phyloP scores from a whole-genome alignment of 2,888 invertebrate species.

The Tromatobia lineatoria region DNA sequence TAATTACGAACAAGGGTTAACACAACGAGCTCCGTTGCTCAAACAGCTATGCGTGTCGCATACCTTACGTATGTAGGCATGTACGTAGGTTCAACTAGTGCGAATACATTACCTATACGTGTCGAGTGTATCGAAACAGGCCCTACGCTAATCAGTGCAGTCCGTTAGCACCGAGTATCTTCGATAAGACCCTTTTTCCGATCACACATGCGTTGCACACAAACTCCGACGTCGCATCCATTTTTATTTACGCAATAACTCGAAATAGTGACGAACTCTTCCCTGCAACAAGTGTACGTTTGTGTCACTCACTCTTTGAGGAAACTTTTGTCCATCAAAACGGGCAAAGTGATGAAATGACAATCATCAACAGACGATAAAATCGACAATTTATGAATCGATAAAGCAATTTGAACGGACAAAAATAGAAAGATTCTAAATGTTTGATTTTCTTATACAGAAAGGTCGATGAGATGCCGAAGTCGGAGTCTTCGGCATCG shows the following conservation, averaged over 20 bases:
- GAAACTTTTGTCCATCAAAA: too few relatives aligned
- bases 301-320: too few relatives aligned
- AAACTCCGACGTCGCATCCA: background rate
- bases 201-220: background rate
- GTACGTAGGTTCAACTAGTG: constrained; percentile 6
- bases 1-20: constrained; percentile 34
- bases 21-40: constrained; percentile 29
- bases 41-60: background rate
- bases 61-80: constrained; percentile 12
- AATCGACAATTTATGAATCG: too few relatives aligned
- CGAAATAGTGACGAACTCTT: too few relatives aligned
- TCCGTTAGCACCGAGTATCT: background rate
- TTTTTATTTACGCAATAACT: background rate
- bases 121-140: background rate
- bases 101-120: constrained; percentile 4
- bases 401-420: too few relatives aligned
- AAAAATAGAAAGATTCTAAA: too few relatives aligned
- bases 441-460: too few relatives aligned
- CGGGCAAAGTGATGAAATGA: too few relatives aligned
- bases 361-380: too few relatives aligned
- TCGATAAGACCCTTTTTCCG: background rate
- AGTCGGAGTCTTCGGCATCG: too few relatives aligned
- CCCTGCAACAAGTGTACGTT: too few relatives aligned
- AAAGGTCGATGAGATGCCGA: too few relatives aligned
- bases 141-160: background rate